Evolutionary conservation across 2,888 invertebrate species (phyloP).

Genomic region (Rhabditoides inermis): DNA sequence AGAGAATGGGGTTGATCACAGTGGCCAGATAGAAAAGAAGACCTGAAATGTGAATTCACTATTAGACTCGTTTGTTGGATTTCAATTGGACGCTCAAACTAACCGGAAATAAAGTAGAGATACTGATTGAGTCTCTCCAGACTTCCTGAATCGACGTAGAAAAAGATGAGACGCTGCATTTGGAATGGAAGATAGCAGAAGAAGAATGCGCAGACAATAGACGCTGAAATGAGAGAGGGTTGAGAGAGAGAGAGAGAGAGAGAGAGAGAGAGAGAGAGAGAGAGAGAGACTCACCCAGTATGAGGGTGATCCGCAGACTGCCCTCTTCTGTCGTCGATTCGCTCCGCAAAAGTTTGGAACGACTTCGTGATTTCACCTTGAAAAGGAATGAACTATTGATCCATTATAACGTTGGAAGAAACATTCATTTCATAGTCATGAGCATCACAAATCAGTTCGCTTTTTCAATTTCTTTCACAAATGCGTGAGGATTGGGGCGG

Average conservation of each 20-base stretch:
- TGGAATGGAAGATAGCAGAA: slow-evolving; percentile 40
- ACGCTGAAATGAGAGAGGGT: slow-evolving; percentile 19
- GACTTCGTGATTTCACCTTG: no score
- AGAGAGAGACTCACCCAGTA: slow-evolving; percentile 17
- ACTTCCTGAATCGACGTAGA: slow-evolving; percentile 23
- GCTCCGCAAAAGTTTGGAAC: no score
- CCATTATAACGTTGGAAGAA: no score
- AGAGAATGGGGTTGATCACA: slow-evolving; percentile 36
- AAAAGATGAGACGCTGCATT: slow-evolving; percentile 33
- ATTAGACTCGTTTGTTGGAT: background rate
- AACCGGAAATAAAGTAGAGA: slow-evolving; percentile 35
- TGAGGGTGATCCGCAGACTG: slow-evolving; percentile 10
- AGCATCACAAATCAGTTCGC: no score
- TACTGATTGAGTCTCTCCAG: slow-evolving; percentile 26
- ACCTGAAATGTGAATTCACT: slow-evolving; percentile 15
- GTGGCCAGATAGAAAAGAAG: slow-evolving; percentile 35
- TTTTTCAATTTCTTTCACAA: no score
- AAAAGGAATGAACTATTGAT: no score
- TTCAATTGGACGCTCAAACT: background rate
- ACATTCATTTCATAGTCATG: no score
- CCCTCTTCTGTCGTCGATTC: slow-evolving; percentile 10
- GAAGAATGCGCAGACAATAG: slow-evolving; percentile 35
- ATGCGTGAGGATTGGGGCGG: no score
- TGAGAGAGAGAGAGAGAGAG: slow-evolving; percentile 1
- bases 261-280: no score